These are phyloP conservation scores for Heliothis subflexa DNA, from an alignment of 1,140 invertebrate genomes.

Conservation along the genomic window DNA sequence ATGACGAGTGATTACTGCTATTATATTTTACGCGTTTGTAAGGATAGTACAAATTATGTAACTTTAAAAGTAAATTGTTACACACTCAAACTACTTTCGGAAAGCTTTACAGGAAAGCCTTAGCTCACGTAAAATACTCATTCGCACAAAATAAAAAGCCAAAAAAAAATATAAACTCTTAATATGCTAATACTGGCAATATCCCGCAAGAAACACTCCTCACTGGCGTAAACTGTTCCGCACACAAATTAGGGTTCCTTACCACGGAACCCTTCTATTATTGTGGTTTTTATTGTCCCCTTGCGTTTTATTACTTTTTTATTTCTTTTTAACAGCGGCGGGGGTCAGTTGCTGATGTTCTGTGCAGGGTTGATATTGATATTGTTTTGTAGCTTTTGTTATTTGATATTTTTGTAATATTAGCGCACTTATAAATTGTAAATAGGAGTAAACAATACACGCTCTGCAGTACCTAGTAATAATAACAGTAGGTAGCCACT, in stretches of 20 bases:
- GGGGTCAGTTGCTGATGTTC: constrained; percentile 62
- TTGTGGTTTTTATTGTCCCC: constrained; percentile 65
- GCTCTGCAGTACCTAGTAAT: no score
- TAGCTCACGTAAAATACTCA: background rate
- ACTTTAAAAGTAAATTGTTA: no score
- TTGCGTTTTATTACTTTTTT: constrained; percentile 81
- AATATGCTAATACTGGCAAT: constrained; percentile 38
- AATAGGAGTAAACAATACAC: no score
- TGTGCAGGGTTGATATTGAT: constrained; percentile 53
- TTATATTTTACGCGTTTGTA: no score
- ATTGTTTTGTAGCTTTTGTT: background rate
- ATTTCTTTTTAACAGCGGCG: constrained; percentile 73
- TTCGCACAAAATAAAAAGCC: background rate
- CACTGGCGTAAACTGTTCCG: constrained; percentile 47
- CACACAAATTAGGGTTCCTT: constrained; percentile 54
- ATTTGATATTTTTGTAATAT: constrained; percentile 15
- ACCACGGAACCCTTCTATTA: constrained; percentile 59
- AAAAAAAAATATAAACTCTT: constrained; percentile 5
- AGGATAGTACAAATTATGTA: no score
- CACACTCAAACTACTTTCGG: no score
- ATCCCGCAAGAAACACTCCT: constrained; percentile 41
- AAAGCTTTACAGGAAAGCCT: no score
- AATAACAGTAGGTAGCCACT: no score
- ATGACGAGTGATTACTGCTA: no score
- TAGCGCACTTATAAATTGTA: background rate